phyloP scores from a whole-genome alignment of 2,797 vertebrate species.

The Schizopygopsis malacanthus region DNA sequence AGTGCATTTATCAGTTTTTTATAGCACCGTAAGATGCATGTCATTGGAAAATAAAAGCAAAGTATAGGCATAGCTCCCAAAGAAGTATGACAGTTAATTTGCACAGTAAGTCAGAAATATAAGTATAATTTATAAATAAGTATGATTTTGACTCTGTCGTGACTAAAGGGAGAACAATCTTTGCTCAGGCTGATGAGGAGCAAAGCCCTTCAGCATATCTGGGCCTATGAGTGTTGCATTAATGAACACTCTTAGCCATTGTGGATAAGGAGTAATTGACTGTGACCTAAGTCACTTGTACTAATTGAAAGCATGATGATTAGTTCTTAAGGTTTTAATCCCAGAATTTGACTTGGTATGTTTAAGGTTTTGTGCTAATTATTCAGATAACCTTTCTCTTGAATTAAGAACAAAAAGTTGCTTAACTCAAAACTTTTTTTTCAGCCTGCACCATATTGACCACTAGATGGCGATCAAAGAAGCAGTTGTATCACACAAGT shows the following conservation, averaged over 20 bases:
- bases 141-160: background rate
- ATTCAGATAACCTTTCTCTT: constrained; percentile 24
- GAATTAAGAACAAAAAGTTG: constrained; percentile 3
- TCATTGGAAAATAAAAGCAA: background rate
- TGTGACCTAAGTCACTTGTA: background rate
- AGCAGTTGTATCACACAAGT: constrained; percentile 32
- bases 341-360: background rate
- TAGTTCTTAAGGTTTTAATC: constrained; percentile 6
- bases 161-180: background rate
- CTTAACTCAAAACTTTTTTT: background rate
- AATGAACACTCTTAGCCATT: constrained; percentile 28
- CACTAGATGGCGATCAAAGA: constrained; percentile 71
- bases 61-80: background rate
- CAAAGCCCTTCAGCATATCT: constrained; percentile 56
- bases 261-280: constrained; percentile 44
- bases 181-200: constrained; percentile 2
- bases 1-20: background rate
- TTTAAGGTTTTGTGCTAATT: constrained; percentile 31
- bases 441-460: background rate
- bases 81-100: background rate
- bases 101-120: background rate
- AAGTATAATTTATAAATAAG: background rate
- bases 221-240: constrained; percentile 5
- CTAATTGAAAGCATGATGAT: constrained; percentile 48
- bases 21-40: background rate